These are phyloP conservation scores for Druon quercuslanigerum DNA, from an alignment of 1,140 invertebrate species.

Conservation along the genomic window DNA sequence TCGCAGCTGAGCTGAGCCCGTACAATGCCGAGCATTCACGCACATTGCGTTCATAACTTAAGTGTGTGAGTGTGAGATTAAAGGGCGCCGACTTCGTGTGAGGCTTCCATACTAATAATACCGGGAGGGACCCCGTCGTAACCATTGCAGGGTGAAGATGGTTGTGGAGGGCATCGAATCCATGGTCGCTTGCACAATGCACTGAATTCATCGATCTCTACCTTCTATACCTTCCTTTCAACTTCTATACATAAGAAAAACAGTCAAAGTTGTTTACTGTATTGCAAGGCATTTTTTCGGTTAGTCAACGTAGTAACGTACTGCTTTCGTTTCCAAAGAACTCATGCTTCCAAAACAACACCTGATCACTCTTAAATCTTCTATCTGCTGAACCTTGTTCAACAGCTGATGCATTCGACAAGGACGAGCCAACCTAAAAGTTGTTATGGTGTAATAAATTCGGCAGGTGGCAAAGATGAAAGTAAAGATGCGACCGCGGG, in stretches of 20 bases:
- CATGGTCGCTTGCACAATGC: slow-evolving; percentile 21
- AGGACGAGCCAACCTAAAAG: background rate
- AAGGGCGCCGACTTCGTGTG: slow-evolving; percentile 65
- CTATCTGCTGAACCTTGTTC: too few species aligned
- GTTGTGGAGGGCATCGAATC: slow-evolving; percentile 27
- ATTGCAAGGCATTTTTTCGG: too few species aligned
- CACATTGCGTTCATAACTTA: slow-evolving; percentile 41
- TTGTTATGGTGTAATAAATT: slow-evolving; percentile 21
- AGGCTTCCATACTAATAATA: slow-evolving; percentile 65
- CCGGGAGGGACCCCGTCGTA: slow-evolving; percentile 37
- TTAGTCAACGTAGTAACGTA: too few species aligned
- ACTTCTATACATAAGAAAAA: slow-evolving; percentile 9
- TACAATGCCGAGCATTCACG: slow-evolving; percentile 61
- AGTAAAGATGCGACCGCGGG: slow-evolving; percentile 7
- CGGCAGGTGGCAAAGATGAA: slow-evolving; percentile 28
- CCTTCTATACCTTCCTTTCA: slow-evolving; percentile 1
- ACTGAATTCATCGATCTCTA: slow-evolving; percentile 11
- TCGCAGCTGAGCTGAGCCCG: slow-evolving; percentile 48
- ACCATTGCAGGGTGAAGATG: slow-evolving; percentile 43
- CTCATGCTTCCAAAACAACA: too few species aligned
- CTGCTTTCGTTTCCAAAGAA: too few species aligned
- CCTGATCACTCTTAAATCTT: too few species aligned
- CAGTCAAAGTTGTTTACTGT: slow-evolving; percentile 12
- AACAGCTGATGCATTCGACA: background rate
- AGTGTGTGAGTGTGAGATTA: slow-evolving; percentile 53